Evolutionary conservation across 30 jellyfish, hydroid and myxozoan species (phyloP).

Genomic region (Hydra vulgaris): DNA sequence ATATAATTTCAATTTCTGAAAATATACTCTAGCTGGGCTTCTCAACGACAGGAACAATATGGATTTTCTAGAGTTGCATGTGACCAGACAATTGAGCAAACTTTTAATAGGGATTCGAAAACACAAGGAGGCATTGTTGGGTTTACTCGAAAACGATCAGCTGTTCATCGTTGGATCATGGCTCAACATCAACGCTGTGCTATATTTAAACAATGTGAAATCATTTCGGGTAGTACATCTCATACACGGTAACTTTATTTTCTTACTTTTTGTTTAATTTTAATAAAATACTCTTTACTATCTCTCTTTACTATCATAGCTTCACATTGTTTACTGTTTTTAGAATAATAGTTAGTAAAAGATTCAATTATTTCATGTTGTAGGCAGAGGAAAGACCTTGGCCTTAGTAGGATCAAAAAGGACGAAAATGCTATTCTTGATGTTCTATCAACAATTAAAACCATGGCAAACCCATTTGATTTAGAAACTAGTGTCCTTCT

Average conservation of each 20-base stretch:
- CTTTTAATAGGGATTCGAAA: too few relatives aligned
- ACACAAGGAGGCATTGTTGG: too few relatives aligned
- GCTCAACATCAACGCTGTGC: conserved; percentile 6
- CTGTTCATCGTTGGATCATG: too few relatives aligned
- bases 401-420: background rate
- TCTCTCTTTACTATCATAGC: too few relatives aligned
- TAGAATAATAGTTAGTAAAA: too few relatives aligned
- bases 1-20: background rate
- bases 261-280: background rate
- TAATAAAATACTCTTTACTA: too few relatives aligned
- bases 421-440: conserved; percentile 5
- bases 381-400: conserved; percentile 4
- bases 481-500: background rate
- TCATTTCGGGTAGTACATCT: background rate
- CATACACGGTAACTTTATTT: background rate
- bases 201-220: background rate
- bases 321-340: too few relatives aligned
- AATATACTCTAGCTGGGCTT: background rate
- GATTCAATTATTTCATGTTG: conserved; percentile 1
- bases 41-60: conserved; percentile 8
- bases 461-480: conserved; percentile 7
- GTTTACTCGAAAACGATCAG: too few relatives aligned
- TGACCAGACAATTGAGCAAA: too few relatives aligned
- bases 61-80: too few relatives aligned
- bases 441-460: background rate